A percentile compares a stretch with the other conserved stretches of the same genome.
These are phyloP conservation scores for Urophycis tenuis DNA, from an alignment of 2,797 vertebrate species.

Conservation along the genomic window DNA sequence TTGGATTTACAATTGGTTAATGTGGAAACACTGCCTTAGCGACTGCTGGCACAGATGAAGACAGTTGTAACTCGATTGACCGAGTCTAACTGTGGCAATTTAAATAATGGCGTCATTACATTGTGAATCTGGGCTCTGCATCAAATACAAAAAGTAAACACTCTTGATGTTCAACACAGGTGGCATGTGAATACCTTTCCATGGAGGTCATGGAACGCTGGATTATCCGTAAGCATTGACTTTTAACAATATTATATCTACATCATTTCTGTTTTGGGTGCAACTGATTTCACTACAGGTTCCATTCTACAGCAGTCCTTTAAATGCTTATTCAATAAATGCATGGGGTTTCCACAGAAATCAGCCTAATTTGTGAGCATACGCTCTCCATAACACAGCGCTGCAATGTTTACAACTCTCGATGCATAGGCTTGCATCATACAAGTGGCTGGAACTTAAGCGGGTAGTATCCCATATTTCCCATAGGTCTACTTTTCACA, in stretches of 20 bases:
- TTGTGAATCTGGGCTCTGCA: neutral
- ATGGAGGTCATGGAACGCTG: constrained; percentile 90
- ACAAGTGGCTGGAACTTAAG: neutral
- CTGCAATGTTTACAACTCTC: neutral
- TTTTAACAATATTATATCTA: neutral
- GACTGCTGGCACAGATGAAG: neutral
- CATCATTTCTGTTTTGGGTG: neutral
- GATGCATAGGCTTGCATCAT: neutral
- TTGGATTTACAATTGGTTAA: neutral
- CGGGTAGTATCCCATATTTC: neutral
- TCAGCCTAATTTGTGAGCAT: neutral
- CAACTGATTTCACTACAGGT: neutral
- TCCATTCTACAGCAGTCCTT: neutral
- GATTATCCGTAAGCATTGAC: constrained; percentile 81
- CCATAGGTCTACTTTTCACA: neutral
- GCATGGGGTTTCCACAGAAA: neutral
- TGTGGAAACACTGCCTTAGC: neutral
- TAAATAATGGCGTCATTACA: neutral
- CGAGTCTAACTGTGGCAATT: neutral
- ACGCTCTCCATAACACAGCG: neutral
- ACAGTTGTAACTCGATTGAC: neutral
- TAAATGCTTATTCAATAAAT: neutral
- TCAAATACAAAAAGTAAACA: constrained; percentile 7
- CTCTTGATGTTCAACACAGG: constrained; percentile 60
- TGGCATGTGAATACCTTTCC: constrained; percentile 89